Conservation (phyloP, 1,140 invertebrate species). For the Eumeta japonica region DNA sequence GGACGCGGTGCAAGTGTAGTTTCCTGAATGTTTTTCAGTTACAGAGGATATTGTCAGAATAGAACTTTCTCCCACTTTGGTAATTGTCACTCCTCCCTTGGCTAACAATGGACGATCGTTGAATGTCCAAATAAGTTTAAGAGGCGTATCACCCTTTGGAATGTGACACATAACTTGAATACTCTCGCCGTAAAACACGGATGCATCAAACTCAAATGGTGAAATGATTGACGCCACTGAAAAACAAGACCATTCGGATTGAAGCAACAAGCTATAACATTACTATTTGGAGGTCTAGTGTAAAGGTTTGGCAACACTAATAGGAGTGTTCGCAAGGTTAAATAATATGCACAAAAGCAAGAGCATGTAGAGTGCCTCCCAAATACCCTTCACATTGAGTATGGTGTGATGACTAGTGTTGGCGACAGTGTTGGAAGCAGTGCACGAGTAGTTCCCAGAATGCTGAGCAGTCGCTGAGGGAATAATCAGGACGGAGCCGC, state of each 20-base stretch:
- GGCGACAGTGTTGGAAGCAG: conserved; percentile 72
- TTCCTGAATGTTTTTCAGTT: conserved; percentile 71
- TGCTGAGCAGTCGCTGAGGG: conserved; percentile 66
- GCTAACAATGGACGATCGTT: conserved; percentile 55
- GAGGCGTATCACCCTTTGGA: conserved; percentile 67
- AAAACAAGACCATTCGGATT: conserved; percentile 16
- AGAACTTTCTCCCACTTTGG: conserved; percentile 68
- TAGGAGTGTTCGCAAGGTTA: too few relatives aligned
- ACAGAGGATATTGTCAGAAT: conserved; percentile 76
- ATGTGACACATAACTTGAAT: conserved; percentile 68
- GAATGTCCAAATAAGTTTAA: conserved; percentile 64
- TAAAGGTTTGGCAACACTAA: not conserved
- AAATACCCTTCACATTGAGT: conserved; percentile 58
- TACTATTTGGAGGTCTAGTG: not conserved
- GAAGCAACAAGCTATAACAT: too few relatives aligned
- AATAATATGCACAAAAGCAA: too few relatives aligned
- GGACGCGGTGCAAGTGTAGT: conserved; percentile 76
- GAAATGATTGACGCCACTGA: conserved; percentile 63
- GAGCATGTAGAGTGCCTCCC: too few relatives aligned
- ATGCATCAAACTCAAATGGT: conserved; percentile 64
- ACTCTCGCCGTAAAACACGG: conserved; percentile 71
- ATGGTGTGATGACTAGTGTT: conserved; percentile 66
- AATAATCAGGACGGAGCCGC: conserved; percentile 54
- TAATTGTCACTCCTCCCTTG: conserved; percentile 54
- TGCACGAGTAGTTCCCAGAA: conserved; percentile 78